Percentiles rank a stretch among this genome's conserved stretches.
Conservation (phyloP, 2,113 vertebrate species). For the Elgaria multicarinata region DNA sequence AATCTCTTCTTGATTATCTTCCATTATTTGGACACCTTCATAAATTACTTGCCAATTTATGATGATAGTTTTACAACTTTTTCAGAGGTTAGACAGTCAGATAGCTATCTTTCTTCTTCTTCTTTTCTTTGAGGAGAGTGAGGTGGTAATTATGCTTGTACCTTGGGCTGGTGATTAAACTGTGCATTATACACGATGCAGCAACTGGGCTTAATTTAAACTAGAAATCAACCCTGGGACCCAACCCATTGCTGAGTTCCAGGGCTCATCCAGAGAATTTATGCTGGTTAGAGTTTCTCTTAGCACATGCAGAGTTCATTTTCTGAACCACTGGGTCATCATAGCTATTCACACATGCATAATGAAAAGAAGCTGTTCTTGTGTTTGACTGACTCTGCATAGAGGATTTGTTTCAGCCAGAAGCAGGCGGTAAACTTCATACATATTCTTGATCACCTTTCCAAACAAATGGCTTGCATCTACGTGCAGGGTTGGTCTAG, state of each 20-base stretch:
- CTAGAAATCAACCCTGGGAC: not conserved
- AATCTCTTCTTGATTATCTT: conserved; percentile 34
- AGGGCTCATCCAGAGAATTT: not conserved
- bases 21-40: not conserved
- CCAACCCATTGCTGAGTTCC: not conserved
- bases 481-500: not conserved
- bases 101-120: not conserved
- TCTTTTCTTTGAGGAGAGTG: not conserved
- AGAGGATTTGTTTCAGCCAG: not conserved
- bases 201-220: not conserved
- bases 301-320: not conserved
- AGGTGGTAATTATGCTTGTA: not conserved
- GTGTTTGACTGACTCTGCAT: not conserved
- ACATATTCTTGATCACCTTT: not conserved
- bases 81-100: not conserved
- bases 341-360: not conserved
- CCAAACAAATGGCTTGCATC: not conserved
- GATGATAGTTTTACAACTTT: conserved; percentile 8
- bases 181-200: not conserved
- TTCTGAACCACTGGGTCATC: not conserved
- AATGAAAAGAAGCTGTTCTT: not conserved
- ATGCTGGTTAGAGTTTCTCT: not conserved
- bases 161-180: not conserved
- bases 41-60: conserved; percentile 49
- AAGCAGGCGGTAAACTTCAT: not conserved